phyloP scores from a whole-genome alignment of 1,140 invertebrate genomes.

The Trypoxylus dichotomus region DNA sequence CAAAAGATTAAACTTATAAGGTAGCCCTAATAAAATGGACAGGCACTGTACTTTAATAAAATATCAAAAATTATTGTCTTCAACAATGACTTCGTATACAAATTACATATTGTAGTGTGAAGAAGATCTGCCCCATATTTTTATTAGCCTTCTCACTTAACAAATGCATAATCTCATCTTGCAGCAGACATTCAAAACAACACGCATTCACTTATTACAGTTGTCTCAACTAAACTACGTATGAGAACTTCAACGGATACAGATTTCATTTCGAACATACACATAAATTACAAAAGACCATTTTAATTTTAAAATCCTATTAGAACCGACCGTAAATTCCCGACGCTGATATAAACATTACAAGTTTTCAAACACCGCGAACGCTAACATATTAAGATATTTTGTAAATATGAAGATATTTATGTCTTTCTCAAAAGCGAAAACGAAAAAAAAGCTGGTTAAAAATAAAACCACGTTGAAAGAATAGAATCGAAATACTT shows the following conservation, averaged over 20 bases:
- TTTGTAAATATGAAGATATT: constrained; percentile 11
- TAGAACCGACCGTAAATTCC: neutral
- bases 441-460: neutral
- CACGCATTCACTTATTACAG: too few species aligned
- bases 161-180: too few species aligned
- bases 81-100: too few species aligned
- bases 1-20: too few species aligned
- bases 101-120: too few species aligned
- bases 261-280: neutral
- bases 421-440: neutral
- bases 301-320: constrained; percentile 6
- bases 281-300: neutral
- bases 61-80: too few species aligned
- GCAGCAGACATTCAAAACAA: too few species aligned
- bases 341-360: neutral
- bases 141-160: too few species aligned
- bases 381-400: constrained; percentile 5
- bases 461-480: too few species aligned
- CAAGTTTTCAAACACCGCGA: neutral
- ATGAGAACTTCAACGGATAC: neutral
- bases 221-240: neutral
- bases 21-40: too few species aligned
- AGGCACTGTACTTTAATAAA: too few species aligned
- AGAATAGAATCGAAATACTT: neutral
- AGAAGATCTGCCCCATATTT: too few species aligned